Percentiles rank a stretch among this genome's conserved stretches.
phyloP scores from a whole-genome alignment of 2,797 vertebrate species.

The Chaenodraco wilsoni region DNA sequence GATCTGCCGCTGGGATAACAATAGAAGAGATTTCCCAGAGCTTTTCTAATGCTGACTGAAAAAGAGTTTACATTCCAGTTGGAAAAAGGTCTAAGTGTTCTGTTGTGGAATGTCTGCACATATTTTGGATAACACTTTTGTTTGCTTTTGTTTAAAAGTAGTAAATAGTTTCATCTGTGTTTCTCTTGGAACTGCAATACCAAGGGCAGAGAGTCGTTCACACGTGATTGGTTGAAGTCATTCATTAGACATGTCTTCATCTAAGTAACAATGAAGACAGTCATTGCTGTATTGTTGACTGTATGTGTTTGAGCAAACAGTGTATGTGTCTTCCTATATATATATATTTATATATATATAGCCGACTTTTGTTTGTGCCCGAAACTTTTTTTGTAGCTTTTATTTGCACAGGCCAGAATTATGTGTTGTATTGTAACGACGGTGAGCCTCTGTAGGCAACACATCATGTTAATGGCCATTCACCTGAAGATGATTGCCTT shows the following conservation, averaged over 20 bases:
- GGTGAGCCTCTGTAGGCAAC: too few relatives aligned
- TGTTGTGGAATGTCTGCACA: constrained; percentile 7
- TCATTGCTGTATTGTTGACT: too few relatives aligned
- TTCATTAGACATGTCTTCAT: constrained; percentile 1
- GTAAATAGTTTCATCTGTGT: constrained; percentile 3
- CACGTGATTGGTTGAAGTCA: constrained; percentile 3
- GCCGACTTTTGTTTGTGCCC: neutral
- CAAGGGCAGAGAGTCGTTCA: neutral
- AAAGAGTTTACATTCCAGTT: too few relatives aligned
- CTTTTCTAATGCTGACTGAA: constrained; percentile 2
- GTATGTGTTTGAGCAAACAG: neutral
- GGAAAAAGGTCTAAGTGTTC: constrained; percentile 1
- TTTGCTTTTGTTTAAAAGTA: constrained; percentile 16
- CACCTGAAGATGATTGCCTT: constrained; percentile 10
- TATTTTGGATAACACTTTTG: neutral
- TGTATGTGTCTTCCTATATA: constrained; percentile 29
- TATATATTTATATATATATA: too few relatives aligned
- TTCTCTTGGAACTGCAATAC: neutral
- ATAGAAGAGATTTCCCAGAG: constrained; percentile 8
- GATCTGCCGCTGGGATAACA: neutral
- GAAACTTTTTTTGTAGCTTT: neutral
- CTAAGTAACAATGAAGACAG: too few relatives aligned
- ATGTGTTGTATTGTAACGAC: neutral
- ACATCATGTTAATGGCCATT: too few relatives aligned
- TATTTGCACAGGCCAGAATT: constrained; percentile 19